Base-by-base conservation (phyloP, 2,888 invertebrate genomes). In the Muscina levida region DNA sequence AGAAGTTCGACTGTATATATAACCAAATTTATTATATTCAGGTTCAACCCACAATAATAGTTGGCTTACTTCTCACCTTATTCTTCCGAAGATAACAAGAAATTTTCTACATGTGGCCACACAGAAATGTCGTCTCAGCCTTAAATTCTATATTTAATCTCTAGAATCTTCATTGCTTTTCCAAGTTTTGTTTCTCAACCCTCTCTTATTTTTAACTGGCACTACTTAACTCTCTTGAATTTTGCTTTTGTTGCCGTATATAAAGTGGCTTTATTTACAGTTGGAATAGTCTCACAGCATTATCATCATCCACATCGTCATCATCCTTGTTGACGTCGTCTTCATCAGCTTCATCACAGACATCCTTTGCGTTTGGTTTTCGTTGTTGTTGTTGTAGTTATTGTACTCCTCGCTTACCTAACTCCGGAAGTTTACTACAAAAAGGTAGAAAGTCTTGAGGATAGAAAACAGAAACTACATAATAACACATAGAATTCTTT, bases 181-280 rank as follows among this genome's bases (percentile, higher is more conserved):
- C n/a, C n/a, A n/a, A n/a, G n/a, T 72, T 37, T 48, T 73, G 48
- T 62, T 48, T 4, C 48, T 57, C 19, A 26, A 59, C 46, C 46
- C 26, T 62, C 15, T 62, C 15, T 44, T 17, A 17, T 67, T 51
- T n/a, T 53, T 8, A 31, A 31, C 42, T 42, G 0, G 62, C 13
- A 53, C 24, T 53, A 53, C 53, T 53, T 53, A 53, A 24, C 53
- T 53, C 24, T 42, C 19, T 13, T 19, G 62, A 5, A 51, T 51
- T 51, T 4, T 22, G 13, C 42, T 62, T 22, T 72, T 72, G 51
- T 68, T 68, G 31, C 53, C 53, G 19, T 53, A 57, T 77, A 66
- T 72, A 72, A 81, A 81, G 81, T 81, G 78, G 81, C 81, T 81
- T 81, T 81, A 81, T 81, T 81, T 81, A 68, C 71, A 72, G 59